Percentiles rank a stretch among this genome's conserved stretches.
Conservation (phyloP, 2,797 vertebrate species). For the Pseudochirops cupreus region DNA sequence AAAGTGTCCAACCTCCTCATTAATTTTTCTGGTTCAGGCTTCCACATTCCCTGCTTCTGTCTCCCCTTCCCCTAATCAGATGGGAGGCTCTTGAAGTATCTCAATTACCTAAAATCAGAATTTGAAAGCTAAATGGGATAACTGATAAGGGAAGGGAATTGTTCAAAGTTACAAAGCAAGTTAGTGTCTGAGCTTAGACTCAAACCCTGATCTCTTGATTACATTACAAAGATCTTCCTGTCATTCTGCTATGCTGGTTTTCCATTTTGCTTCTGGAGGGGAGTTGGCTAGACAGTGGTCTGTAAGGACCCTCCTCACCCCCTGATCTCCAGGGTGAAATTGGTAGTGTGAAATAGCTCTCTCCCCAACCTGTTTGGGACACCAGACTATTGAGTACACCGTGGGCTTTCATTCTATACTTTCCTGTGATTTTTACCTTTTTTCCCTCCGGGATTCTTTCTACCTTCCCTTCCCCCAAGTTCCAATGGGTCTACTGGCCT, state of each 20-base stretch:
- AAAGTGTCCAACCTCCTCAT: background rate
- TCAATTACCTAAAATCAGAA: background rate
- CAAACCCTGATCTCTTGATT: background rate
- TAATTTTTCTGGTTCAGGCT: background rate
- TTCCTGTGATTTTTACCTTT: background rate
- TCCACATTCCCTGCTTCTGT: background rate
- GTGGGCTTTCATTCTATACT: background rate
- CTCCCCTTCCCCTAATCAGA: background rate
- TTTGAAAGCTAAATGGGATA: background rate
- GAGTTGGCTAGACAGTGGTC: background rate
- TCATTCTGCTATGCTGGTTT: background rate
- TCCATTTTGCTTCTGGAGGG: background rate
- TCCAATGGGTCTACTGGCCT: background rate
- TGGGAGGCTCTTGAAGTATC: background rate
- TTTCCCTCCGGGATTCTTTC: background rate
- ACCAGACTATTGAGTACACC: background rate
- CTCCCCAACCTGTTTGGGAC: background rate
- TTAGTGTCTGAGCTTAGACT: background rate
- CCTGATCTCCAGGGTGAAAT: background rate
- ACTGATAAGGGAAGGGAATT: background rate
- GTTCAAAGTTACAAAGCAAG: background rate
- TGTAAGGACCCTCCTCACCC: background rate
- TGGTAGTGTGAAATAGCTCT: background rate
- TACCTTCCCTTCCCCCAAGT: background rate
- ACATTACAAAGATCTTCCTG: background rate